These are phyloP conservation scores for Cinara cedri DNA, from an alignment of 2,888 invertebrate species.

Conservation along the genomic window DNA sequence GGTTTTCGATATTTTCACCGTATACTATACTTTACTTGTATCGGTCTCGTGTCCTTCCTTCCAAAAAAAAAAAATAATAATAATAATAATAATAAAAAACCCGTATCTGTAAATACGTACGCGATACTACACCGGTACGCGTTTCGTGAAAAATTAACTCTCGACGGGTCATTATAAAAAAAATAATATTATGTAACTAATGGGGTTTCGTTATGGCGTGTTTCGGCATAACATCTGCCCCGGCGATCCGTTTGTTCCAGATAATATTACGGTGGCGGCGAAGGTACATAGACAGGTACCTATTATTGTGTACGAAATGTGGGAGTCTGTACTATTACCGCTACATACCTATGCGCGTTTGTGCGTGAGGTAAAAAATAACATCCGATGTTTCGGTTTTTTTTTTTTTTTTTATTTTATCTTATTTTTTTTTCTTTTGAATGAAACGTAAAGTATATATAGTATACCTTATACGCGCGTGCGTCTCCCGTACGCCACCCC, in stretches of 20 bases:
- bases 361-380: slow-evolving; percentile 37
- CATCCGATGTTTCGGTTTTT: slow-evolving; percentile 16
- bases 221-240: slow-evolving; percentile 24
- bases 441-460: slow-evolving; percentile 10
- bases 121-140: no score
- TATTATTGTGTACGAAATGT: background rate
- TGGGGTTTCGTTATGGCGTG: background rate
- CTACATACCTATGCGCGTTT: background rate
- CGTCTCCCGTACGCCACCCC: background rate
- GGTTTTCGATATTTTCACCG: no score
- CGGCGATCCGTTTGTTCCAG: slow-evolving; percentile 39
- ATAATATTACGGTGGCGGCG: slow-evolving; percentile 29
- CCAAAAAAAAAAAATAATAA: no score
- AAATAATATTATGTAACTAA: slow-evolving; percentile 6
- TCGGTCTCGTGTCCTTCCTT: no score
- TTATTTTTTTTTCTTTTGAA: slow-evolving; percentile 33
- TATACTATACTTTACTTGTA: no score
- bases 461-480: no score
- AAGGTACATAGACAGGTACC: no score
- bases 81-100: no score
- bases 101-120: no score
- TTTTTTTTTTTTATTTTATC: no score
- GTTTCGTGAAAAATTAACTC: slow-evolving; percentile 5
- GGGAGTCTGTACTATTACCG: background rate
- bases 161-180: background rate